Base-by-base conservation (phyloP, 1,140 invertebrate species). In the Hycleus phaleratus region DNA sequence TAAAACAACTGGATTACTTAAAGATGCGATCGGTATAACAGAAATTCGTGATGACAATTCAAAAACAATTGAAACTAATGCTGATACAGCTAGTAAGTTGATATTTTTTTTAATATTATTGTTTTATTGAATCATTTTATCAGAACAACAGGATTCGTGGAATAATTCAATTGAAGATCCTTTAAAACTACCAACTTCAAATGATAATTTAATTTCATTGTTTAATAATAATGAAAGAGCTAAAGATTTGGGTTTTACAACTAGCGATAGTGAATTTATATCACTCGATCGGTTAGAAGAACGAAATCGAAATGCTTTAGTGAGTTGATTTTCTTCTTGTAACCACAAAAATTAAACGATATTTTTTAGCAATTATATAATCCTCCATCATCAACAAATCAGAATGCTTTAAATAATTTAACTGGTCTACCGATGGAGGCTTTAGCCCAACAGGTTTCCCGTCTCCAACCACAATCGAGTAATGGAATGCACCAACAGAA, bases 401-500 rank as follows among this genome's bases (percentile, higher is more conserved):
- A 64, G 44, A 70, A 67, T 49, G 55, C 68, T 4, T 44, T 73
- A 26, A 67, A 68, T 40, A 63, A 45, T 9, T 58, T 73, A 2
- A 62, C 66, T 11, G 68, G 67, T 24, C 47, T 73, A 18, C 72
- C 72, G 4, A 73, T 74, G 70, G 69, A 74, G 58, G 69, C 71
- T 39, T 47, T 74, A 25, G 71, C 72, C 2, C 68, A 74, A 43
- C 72, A 74, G 44, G 72, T 74, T 12, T 71, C 70, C 3, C 59
- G 72, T 9, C 53, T 74, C 24, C 71, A 72, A 51, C 63, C 70
- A 4, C 18, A 18, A 18, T 52, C 59, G 25, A 59, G 57, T 11
- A 55, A 59, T 52, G 68, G 69, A 11, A 60, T 74, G 62, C 72
- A 73, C 45, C 72, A 74, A 59, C 72, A 74, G 47, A 73, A 74